A percentile compares a stretch with the other conserved stretches of the same genome.
These are phyloP conservation scores for Lathronympha strigana DNA, from an alignment of 2,888 invertebrate species.

Conservation along the genomic window DNA sequence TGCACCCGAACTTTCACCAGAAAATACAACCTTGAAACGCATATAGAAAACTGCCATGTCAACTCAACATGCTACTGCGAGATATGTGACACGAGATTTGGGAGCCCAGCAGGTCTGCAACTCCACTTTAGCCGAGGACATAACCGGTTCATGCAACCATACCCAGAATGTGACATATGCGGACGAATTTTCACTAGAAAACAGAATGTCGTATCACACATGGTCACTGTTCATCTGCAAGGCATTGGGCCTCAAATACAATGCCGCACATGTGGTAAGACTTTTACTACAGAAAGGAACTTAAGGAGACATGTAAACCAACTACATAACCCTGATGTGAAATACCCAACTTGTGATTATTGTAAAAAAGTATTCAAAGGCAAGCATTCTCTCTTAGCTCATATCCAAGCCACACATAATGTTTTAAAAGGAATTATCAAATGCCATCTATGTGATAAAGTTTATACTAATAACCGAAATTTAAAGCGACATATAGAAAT, in stretches of 20 bases:
- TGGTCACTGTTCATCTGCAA: constrained; percentile 69
- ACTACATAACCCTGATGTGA: constrained; percentile 62
- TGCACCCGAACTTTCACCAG: constrained; percentile 68
- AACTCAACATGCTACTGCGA: constrained; percentile 61
- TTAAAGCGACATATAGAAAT: constrained; percentile 67
- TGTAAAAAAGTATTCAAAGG: constrained; percentile 65
- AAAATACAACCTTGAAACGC: constrained; percentile 69
- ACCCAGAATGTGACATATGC: constrained; percentile 72
- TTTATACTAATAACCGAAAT: constrained; percentile 64
- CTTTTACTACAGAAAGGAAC: constrained; percentile 66
- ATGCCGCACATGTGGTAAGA: constrained; percentile 61
- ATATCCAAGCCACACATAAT: constrained; percentile 61
- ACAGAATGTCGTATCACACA: constrained; percentile 71
- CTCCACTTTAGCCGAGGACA: constrained; percentile 65
- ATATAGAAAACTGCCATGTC: constrained; percentile 71
- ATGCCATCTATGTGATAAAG: constrained; percentile 63
- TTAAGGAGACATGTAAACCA: constrained; percentile 65
- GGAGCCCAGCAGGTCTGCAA: constrained; percentile 62
- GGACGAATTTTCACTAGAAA: constrained; percentile 70
- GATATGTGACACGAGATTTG: constrained; percentile 64
- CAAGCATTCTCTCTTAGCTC: constrained; percentile 60
- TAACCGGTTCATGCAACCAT: constrained; percentile 59
- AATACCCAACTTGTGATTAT: constrained; percentile 63
- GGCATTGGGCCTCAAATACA: constrained; percentile 55
- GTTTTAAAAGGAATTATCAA: constrained; percentile 50